phyloP scores from a whole-genome alignment of 1,140 invertebrate genomes.

The Dreissena rostriformis region DNA sequence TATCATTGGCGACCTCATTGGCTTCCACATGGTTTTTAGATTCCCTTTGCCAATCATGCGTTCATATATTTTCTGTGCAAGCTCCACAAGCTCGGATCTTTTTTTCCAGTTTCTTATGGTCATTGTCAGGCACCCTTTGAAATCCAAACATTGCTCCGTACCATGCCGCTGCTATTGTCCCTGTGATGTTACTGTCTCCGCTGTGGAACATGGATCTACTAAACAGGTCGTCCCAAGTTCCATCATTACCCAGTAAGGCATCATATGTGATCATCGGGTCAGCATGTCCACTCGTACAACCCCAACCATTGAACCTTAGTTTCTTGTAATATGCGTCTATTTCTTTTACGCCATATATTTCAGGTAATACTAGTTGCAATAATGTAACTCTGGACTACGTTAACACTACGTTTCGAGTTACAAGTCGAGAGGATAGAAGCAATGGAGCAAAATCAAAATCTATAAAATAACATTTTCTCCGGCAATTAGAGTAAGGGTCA shows the following conservation, averaged over 20 bases:
- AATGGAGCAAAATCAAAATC: no score
- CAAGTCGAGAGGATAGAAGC: no score
- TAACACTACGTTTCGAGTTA: no score
- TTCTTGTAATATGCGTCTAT: slow-evolving; percentile 74
- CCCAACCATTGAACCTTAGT: slow-evolving; percentile 70
- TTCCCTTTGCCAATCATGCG: no score
- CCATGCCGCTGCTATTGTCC: slow-evolving; percentile 77
- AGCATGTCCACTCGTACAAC: slow-evolving; percentile 75
- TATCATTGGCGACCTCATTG: no score
- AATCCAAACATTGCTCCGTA: slow-evolving; percentile 79
- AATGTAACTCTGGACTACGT: no score
- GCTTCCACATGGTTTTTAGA: no score
- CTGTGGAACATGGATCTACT: slow-evolving; percentile 75
- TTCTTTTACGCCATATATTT: slow-evolving; percentile 68
- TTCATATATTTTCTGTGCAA: slow-evolving; percentile 53
- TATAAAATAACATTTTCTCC: no score
- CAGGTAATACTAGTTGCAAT: no score
- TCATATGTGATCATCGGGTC: slow-evolving; percentile 77
- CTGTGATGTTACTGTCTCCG: slow-evolving; percentile 80
- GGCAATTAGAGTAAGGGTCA: no score
- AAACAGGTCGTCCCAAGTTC: slow-evolving; percentile 22
- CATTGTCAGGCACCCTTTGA: slow-evolving; percentile 68
- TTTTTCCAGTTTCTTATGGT: slow-evolving; percentile 69
- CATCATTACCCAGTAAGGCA: slow-evolving; percentile 20
- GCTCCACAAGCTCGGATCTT: slow-evolving; percentile 52